Conservation (phyloP, 2,797 vertebrate species). For the Miichthys miiuy region DNA sequence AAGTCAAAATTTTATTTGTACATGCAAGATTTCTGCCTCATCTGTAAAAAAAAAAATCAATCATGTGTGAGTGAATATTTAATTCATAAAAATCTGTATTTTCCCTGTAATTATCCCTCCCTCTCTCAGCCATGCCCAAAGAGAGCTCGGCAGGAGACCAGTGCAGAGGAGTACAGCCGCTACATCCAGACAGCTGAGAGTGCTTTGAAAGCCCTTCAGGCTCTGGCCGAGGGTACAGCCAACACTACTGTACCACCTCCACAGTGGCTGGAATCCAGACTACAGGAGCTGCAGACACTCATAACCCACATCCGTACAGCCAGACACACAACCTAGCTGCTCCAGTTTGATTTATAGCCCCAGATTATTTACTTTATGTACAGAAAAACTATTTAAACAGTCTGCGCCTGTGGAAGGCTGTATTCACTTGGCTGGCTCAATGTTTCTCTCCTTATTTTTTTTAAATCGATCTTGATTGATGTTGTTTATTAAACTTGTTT, state of each 20-base stretch:
- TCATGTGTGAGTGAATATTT: neutral
- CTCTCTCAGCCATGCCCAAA: slow-evolving; percentile 88
- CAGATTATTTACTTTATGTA: slow-evolving; percentile 8
- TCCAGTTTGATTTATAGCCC: neutral
- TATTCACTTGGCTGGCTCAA: slow-evolving; percentile 7
- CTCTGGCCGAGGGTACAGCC: slow-evolving; percentile 62
- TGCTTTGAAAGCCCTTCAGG: slow-evolving; percentile 86
- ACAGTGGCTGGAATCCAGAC: slow-evolving; percentile 85
- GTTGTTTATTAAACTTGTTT: slow-evolving; percentile 75
- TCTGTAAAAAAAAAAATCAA: neutral
- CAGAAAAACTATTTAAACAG: neutral
- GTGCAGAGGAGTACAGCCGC: slow-evolving; percentile 85
- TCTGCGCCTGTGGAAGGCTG: neutral
- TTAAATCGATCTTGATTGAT: slow-evolving; percentile 26
- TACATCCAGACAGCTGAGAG: slow-evolving; percentile 85
- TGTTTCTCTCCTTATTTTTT: slow-evolving; percentile 13
- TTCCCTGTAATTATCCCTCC: neutral
- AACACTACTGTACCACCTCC: slow-evolving; percentile 69
- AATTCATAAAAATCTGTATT: neutral
- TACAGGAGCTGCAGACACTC: slow-evolving; percentile 84
- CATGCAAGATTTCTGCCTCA: neutral
- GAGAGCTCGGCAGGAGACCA: slow-evolving; percentile 83
- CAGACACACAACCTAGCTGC: slow-evolving; percentile 30
- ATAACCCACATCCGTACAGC: slow-evolving; percentile 73
- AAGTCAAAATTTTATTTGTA: neutral